phyloP scores from a whole-genome alignment of 1,140 invertebrate genomes.

The Drosophila orena region DNA sequence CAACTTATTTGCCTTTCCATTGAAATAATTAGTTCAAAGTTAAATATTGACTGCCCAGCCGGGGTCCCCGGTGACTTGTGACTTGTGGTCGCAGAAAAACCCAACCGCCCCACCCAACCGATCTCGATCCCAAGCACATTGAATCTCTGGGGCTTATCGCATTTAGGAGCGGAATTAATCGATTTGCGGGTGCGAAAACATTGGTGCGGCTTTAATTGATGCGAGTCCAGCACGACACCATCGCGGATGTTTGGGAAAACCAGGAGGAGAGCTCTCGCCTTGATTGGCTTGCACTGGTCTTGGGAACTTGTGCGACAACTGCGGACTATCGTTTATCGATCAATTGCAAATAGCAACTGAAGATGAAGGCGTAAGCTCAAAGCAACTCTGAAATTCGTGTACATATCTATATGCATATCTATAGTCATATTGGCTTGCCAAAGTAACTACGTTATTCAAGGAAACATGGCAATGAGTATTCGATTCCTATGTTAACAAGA shows the following conservation, averaged over 20 bases:
- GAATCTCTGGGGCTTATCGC: constrained; percentile 65
- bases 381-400: too few species aligned
- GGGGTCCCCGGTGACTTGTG: constrained; percentile 3
- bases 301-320: constrained; percentile 53
- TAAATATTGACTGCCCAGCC: constrained; percentile 74
- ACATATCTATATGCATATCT: too few species aligned
- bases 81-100: not conserved
- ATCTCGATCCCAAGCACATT: constrained; percentile 6
- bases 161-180: constrained; percentile 80
- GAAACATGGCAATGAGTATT: not conserved
- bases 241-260: not conserved
- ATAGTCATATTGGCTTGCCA: too few species aligned
- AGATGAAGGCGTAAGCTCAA: too few species aligned
- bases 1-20: constrained; percentile 84
- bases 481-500: not conserved
- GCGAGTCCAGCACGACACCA: constrained; percentile 66
- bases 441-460: not conserved
- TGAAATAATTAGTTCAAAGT: constrained; percentile 85
- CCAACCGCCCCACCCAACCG: not conserved
- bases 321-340: constrained; percentile 33
- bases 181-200: constrained; percentile 84
- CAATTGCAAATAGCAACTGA: too few species aligned
- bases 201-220: constrained; percentile 83
- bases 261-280: not conserved
- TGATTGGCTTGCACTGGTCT: constrained; percentile 37